These are phyloP conservation scores for Galerucella calmariensis DNA, from an alignment of 2,888 invertebrate genomes.

Conservation along the genomic window DNA sequence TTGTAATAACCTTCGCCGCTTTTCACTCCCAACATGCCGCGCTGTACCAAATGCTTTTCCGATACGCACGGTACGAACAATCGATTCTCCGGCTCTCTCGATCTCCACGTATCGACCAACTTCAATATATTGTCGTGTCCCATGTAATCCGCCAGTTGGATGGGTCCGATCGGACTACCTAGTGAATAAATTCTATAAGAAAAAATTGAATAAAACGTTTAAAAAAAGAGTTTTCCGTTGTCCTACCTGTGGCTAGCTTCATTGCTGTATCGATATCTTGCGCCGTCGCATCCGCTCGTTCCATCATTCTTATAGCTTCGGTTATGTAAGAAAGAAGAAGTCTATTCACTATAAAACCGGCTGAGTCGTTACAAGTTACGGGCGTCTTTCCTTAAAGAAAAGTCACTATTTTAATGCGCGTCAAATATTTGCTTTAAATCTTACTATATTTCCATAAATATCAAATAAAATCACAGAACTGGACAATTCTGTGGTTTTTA, in stretches of 20 bases:
- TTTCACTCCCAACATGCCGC: constrained; percentile 19
- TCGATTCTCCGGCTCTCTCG: constrained; percentile 23
- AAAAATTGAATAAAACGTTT: background rate
- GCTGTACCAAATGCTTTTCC: constrained; percentile 19
- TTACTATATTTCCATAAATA: background rate
- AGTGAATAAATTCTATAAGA: background rate
- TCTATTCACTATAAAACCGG: constrained; percentile 28
- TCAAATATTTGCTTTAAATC: background rate
- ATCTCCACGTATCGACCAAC: constrained; percentile 7
- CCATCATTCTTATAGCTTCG: constrained; percentile 27
- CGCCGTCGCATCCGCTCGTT: constrained; percentile 13
- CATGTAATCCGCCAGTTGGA: constrained; percentile 26
- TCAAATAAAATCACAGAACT: too few species aligned
- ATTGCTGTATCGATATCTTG: constrained; percentile 29
- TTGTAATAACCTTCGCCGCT: constrained; percentile 29
- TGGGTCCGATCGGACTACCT: constrained; percentile 21
- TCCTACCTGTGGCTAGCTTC: constrained; percentile 19
- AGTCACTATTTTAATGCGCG: background rate
- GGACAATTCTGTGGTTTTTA: too few species aligned
- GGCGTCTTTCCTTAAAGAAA: constrained; percentile 9
- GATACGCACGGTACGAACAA: constrained; percentile 21
- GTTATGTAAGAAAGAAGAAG: constrained; percentile 24
- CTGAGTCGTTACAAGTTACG: constrained; percentile 20
- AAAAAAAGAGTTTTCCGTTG: background rate
- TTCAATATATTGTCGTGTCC: constrained; percentile 22